A percentile compares a stretch with the other conserved stretches of the same genome.
phyloP scores from a whole-genome alignment of 2,797 vertebrate species.

The Chrysocyon brachyurus region DNA sequence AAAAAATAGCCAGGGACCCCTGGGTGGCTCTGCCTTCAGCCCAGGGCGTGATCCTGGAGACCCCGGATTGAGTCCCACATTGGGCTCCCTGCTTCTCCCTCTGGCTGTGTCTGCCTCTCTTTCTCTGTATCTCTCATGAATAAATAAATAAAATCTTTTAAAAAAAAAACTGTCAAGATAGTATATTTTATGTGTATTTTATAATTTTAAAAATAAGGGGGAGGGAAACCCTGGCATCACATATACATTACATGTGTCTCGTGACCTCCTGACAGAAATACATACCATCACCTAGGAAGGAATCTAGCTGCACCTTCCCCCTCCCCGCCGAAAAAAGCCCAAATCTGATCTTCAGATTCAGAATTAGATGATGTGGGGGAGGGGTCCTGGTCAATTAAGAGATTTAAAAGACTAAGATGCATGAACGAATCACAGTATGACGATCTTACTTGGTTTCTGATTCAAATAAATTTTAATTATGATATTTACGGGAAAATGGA shows the following conservation, averaged over 20 bases:
- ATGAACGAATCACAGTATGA: neutral
- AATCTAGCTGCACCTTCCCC: neutral
- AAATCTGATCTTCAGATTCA: neutral
- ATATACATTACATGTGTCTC: neutral
- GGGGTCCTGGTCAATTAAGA: neutral
- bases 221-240: neutral
- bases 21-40: no score
- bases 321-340: neutral
- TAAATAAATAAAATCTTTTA: no score
- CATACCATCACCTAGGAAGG: neutral
- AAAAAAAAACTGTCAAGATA: neutral
- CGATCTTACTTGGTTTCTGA: neutral
- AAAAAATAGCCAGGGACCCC: no score
- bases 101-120: no score
- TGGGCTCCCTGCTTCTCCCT: no score
- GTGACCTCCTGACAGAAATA: neutral
- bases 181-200: neutral
- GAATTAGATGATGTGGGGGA: neutral
- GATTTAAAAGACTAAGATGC: neutral
- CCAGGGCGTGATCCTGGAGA: no score
- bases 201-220: neutral
- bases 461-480: neutral
- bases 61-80: no score
- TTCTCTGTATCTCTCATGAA: no score
- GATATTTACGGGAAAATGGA: slow-evolving; percentile 5